A percentile compares a stretch with the other conserved stretches of the same genome.
Conservation (phyloP, 2,113 vertebrate genomes). For the Peucedramus taeniatus region DNA sequence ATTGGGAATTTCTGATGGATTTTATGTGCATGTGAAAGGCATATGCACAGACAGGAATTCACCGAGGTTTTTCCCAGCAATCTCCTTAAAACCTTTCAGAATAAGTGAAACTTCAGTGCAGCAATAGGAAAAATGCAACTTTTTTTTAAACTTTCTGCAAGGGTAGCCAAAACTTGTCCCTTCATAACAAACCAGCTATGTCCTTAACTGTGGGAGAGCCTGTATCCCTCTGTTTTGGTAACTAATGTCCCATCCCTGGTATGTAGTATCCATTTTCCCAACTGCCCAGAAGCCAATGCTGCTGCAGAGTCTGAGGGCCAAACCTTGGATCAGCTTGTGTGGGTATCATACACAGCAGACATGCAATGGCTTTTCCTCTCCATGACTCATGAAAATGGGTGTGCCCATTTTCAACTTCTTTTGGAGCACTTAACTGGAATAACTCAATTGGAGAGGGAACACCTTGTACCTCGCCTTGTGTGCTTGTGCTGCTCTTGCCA, state of each 20-base stretch:
- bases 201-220: neutral
- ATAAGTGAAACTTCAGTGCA: neutral
- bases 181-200: neutral
- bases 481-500: neutral
- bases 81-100: neutral
- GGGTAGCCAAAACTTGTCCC: neutral
- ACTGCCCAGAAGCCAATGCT: neutral
- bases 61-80: neutral
- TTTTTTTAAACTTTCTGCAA: neutral
- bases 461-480: neutral
- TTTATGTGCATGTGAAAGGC: neutral
- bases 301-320: neutral
- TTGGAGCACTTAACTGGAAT: neutral
- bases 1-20: neutral
- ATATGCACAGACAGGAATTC: rapidly evolving
- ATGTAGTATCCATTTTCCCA: neutral
- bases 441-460: neutral
- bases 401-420: neutral
- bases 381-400: neutral
- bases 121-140: neutral
- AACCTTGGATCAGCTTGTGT: neutral
- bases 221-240: neutral
- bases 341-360: neutral
- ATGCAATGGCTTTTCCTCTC: neutral
- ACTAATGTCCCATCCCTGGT: neutral